phyloP scores from a whole-genome alignment of 2,888 invertebrate species.

The Autographa gamma region DNA sequence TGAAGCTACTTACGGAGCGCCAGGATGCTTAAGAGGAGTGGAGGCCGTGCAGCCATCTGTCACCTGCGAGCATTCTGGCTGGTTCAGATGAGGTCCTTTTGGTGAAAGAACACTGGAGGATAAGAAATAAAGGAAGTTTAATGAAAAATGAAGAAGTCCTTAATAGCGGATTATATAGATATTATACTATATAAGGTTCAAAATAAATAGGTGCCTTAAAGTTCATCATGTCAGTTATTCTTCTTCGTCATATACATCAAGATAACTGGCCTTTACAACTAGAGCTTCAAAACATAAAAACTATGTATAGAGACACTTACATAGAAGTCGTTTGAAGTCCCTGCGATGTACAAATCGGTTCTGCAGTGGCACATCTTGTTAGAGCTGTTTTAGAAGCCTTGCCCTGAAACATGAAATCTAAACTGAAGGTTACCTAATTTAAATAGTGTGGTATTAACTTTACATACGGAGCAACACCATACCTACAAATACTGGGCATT shows the following conservation, averaged over 20 bases:
- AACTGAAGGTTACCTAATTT: no score
- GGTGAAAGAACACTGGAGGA: slow-evolving; percentile 54
- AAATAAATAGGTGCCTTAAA: no score
- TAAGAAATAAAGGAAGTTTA: neutral
- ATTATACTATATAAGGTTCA: no score
- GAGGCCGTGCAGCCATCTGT: slow-evolving; percentile 32
- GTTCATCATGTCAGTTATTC: no score
- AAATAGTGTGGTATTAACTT: no score
- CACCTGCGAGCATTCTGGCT: slow-evolving; percentile 52
- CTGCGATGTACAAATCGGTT: neutral
- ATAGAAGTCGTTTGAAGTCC: slow-evolving; percentile 11
- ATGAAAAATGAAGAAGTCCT: no score
- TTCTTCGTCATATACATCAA: no score
- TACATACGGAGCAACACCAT: no score
- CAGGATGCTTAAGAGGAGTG: slow-evolving; percentile 46
- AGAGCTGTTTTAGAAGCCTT: slow-evolving; percentile 9
- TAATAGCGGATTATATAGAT: no score
- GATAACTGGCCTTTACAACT: no score
- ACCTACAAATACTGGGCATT: no score
- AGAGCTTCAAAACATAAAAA: no score
- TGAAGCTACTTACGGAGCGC: slow-evolving; percentile 60
- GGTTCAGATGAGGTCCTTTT: slow-evolving; percentile 57
- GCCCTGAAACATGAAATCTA: slow-evolving; percentile 24
- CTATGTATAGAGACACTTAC: slow-evolving; percentile 26
- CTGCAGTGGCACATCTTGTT: slow-evolving; percentile 23